Evolutionary conservation across 1,140 invertebrate genomes (phyloP).

Genomic region (Bombus pyrosoma): DNA sequence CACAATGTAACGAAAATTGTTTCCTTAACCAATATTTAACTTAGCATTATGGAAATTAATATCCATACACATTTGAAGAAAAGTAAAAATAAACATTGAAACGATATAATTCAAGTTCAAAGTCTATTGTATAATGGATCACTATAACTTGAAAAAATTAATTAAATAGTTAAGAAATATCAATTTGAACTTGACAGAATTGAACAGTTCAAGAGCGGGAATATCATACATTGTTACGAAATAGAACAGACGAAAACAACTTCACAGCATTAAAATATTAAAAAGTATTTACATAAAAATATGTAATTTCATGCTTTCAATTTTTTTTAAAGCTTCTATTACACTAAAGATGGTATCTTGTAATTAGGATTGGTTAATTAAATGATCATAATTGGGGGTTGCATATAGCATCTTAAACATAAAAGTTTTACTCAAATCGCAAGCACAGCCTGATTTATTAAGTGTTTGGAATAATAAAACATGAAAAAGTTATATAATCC

Average conservation of each 20-base stretch:
- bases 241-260: not conserved
- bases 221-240: not conserved
- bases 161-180: not conserved
- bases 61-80: not conserved
- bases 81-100: not conserved
- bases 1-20: not conserved
- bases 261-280: no score
- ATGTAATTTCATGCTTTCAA: not conserved
- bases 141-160: not conserved
- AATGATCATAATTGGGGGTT: not conserved
- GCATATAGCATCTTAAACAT: constrained; percentile 2
- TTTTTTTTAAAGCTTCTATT: not conserved
- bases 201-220: not conserved
- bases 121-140: not conserved
- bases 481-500: constrained; percentile 53
- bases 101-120: not conserved
- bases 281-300: constrained; percentile 1
- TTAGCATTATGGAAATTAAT: not conserved
- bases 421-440: constrained; percentile 18
- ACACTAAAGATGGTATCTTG: not conserved
- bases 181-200: no score
- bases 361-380: not conserved
- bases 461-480: constrained; percentile 59
- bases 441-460: constrained; percentile 57
- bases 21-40: not conserved